A percentile compares a stretch with the other conserved stretches of the same genome.
phyloP scores from a whole-genome alignment of 2,888 invertebrate genomes.

The Brenthis hecate region DNA sequence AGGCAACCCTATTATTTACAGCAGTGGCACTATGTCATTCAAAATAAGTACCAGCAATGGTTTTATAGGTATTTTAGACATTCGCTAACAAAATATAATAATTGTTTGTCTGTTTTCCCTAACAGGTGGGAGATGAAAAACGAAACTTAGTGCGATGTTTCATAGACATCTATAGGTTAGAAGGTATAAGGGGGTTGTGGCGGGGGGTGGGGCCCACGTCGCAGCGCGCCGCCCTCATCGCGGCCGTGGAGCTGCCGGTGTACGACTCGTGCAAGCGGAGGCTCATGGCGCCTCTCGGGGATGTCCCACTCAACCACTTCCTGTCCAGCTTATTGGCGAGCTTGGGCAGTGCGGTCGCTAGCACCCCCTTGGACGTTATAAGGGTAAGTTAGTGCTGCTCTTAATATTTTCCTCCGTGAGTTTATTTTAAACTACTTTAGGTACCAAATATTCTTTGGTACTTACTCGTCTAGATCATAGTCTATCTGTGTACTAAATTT shows the following conservation, averaged over 20 bases:
- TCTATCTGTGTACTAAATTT: not conserved
- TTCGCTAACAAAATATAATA: not conserved
- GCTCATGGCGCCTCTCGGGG: conserved; percentile 86
- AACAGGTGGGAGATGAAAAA: conserved; percentile 81
- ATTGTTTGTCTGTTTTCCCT: not conserved
- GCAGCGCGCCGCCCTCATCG: conserved; percentile 95
- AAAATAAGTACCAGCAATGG: no score
- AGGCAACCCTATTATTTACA: no score
- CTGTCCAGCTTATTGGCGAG: conserved; percentile 95
- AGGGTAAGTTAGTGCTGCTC: conserved; percentile 83
- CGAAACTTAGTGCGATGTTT: conserved; percentile 89
- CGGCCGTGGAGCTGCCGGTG: conserved; percentile 95
- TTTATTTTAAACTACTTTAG: no score
- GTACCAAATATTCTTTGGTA: no score
- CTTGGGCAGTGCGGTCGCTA: conserved; percentile 95
- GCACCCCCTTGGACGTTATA: conserved; percentile 96
- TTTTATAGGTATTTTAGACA: not conserved
- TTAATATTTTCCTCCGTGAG: no score
- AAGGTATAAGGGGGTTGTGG: conserved; percentile 94
- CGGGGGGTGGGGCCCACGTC: conserved; percentile 96
- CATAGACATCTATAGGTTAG: conserved; percentile 89
- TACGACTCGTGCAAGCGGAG: conserved; percentile 94
- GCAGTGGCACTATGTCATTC: no score
- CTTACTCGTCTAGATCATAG: not conserved
- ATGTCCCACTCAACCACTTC: conserved; percentile 93